Evolutionary conservation across 2,888 invertebrate species (phyloP), one percentile per base, ranked within the genome.

Genomic region (Heliconius ethilla): DNA sequence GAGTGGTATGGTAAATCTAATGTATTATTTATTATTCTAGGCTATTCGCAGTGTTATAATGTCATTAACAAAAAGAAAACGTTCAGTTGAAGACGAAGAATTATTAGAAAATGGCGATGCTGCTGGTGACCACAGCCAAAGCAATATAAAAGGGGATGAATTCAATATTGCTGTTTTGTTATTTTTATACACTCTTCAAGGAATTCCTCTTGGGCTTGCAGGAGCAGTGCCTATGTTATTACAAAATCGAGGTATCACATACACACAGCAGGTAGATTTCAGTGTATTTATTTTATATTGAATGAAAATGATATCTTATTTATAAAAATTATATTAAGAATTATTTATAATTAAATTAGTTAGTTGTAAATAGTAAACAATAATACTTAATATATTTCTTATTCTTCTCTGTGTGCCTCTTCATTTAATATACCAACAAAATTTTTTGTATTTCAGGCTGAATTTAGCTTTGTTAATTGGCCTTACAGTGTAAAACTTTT

Each of bases 141-240:
- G 94, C 77, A 95, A 96, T 83, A 93, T 96, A 80, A 95, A 95
- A 85, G 97, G 97, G 22, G 98, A 98, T 90, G 95, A 96, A 85
- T 89, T 95, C 75, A 99, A 98, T 88, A 98, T 99, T 83, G 96
- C 97, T 22, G 95, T 99, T 79, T 95, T 99, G 72, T 95, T 99
- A 82, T 98, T 99, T 89, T 95, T 99, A 7, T 99, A 99, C 89
- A 96, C 99, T 66, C 95, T 99, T 33, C 98, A 99, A 95, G 99
- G 99, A 10, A 97, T 98, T 89, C 99, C 99, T 0, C 93, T 99
- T 5, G 99, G 99, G 1, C 92, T 99, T 45, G 98, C 98, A 66
- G 97, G 98, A 29, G 98, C 99, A 45, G 97, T 99, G 83, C 99
- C 99, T 0, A 98, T 99, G 97, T 95, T 99, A 76, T 94, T 99